Base-by-base conservation (phyloP, 2,797 vertebrate genomes). In the Nothura maculosa region DNA sequence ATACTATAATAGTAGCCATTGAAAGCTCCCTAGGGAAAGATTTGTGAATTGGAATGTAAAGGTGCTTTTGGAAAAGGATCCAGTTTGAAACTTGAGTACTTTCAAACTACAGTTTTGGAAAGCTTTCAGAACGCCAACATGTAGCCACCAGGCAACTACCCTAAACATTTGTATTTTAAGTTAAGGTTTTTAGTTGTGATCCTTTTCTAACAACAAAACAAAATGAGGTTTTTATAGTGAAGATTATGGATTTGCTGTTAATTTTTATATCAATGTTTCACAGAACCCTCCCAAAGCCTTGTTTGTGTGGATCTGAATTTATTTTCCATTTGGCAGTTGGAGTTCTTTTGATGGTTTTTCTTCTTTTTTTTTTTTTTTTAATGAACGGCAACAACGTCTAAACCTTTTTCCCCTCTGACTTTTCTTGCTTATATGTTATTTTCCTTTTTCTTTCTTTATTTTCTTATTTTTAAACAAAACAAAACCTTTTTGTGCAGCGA, bases 81-180 rank as follows among this genome's bases (percentile, higher is more conserved):
- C 89, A 43, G 95, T 90, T 94, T 84, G 96, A 95, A 96, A 96
- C 90, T 89, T 4, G n/a, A 66, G 85, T 86, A 81, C 87, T 96
- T 91, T 83, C 43, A 93, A 87, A 74, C 1, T 4, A 82, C 62
- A 76, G 75, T 77, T 79, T 90, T 85, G 89, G 96, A 70, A 87
- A 48, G 92, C 85, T 92, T 96, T 97, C 96, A 94, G 95, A 89
- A 94, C 86, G 72, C 97, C 96, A 96, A 93, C 96, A 81, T 81
- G 12, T 94, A 93, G 93, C 97, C 97, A 97, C 97, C 96, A 95
- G 97, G 98, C 97, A 97, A 97, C 98, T 98, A 97, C 98, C 98
- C 97, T 97, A 96, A 93, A 85, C 94, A 94, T 97, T 96, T 92
- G 97, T 97, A 94, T 97, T 97, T 97, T 97, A 85, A 96, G 96